Conservation (phyloP, 2,113 vertebrate genomes). For the Misgurnus anguillicaudatus region DNA sequence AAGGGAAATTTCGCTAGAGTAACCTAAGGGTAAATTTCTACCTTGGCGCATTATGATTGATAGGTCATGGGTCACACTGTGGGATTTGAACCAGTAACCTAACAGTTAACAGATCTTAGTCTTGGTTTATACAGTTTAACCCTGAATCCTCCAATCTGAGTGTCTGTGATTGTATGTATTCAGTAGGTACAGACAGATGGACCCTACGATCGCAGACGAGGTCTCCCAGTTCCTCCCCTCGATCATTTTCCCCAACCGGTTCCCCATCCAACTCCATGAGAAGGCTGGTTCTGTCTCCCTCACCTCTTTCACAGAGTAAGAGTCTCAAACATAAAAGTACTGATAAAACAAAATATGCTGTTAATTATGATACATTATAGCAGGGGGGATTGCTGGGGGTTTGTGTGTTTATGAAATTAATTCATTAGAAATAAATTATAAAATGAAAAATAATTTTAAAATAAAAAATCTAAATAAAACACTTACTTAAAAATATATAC, state of each 20-base stretch:
- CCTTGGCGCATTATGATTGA: no score
- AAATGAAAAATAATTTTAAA: no score
- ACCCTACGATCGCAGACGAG: constrained; percentile 49
- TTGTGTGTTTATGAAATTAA: no score
- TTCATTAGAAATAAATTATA: no score
- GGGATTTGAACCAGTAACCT: neutral
- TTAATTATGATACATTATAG: no score
- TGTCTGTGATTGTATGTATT: constrained; percentile 4
- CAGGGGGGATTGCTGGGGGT: no score
- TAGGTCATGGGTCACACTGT: neutral
- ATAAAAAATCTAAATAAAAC: no score
- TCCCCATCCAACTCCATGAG: constrained; percentile 71
- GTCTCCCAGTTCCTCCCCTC: constrained; percentile 63
- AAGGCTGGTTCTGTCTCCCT: constrained; percentile 74
- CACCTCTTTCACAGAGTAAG: constrained; percentile 75
- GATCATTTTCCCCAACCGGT: constrained; percentile 72
- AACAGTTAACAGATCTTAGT: no score
- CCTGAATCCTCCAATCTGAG: neutral
- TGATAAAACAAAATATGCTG: neutral
- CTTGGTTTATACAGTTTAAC: neutral
- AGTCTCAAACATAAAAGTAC: constrained; percentile 5
- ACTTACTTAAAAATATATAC: no score
- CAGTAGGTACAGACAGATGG: constrained; percentile 50
- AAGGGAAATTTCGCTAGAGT: no score
- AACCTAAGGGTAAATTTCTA: no score